Conservation (phyloP, 2,888 invertebrate species). For the Drosophila atroscutellata region DNA sequence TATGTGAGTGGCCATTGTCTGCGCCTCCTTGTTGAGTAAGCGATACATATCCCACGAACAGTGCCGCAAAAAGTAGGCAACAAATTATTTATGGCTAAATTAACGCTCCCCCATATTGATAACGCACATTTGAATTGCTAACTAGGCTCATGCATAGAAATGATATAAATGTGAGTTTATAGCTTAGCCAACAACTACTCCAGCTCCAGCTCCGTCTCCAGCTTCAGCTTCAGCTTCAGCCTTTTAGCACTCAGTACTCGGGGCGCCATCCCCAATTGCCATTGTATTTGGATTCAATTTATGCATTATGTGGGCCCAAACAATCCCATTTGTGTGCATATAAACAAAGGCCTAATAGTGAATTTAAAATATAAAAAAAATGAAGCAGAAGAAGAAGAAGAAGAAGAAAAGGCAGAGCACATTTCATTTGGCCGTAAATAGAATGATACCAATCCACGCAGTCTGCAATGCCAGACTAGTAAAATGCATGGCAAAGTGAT, state of each 20-base stretch:
- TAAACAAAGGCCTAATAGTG: constrained; percentile 66
- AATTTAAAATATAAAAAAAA: constrained; percentile 61
- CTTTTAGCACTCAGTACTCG: constrained; percentile 14
- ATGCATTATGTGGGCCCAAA: constrained; percentile 42
- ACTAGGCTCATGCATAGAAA: constrained; percentile 64
- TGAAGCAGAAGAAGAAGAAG: not conserved
- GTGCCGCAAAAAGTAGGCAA: constrained; percentile 70
- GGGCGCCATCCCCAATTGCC: constrained; percentile 12
- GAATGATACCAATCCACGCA: constrained; percentile 63
- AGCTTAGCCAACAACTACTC: constrained; percentile 17
- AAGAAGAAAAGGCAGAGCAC: not conserved
- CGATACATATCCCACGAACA: constrained; percentile 19
- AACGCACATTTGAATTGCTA: constrained; percentile 69
- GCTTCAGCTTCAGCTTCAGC: not conserved
- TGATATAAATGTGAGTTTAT: constrained; percentile 61
- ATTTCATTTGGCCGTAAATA: constrained; percentile 63
- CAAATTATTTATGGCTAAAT: constrained; percentile 64
- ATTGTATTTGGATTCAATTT: constrained; percentile 57
- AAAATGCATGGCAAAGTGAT: constrained; percentile 58
- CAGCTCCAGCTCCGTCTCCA: not conserved
- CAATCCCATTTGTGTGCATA: constrained; percentile 22
- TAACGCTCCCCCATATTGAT: constrained; percentile 52
- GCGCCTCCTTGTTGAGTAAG: constrained; percentile 7
- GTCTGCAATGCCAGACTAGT: constrained; percentile 66
- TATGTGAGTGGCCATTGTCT: constrained; percentile 14